A percentile compares a stretch with the other conserved stretches of the same genome.
phyloP scores from a whole-genome alignment of 2,888 invertebrate genomes.

The Pteria penguin region DNA sequence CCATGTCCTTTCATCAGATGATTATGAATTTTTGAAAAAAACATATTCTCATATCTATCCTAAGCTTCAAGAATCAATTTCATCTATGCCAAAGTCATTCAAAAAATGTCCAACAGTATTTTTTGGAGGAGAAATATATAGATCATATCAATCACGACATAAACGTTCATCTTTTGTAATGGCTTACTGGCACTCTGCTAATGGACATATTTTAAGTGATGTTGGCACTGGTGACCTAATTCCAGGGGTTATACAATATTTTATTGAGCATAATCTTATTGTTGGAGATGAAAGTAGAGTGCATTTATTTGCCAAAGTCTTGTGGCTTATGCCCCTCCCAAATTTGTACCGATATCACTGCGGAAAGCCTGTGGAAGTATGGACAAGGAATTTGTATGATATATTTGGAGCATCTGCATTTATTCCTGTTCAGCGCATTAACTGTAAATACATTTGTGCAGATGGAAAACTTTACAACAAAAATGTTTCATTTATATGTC shows the following conservation, averaged over 20 bases:
- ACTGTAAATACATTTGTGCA: slow-evolving; percentile 29
- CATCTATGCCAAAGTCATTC: slow-evolving; percentile 12
- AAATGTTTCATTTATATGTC: slow-evolving; percentile 4
- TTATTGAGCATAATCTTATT: slow-evolving; percentile 15
- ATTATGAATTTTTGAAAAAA: slow-evolving; percentile 1
- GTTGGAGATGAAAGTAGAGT: slow-evolving; percentile 4
- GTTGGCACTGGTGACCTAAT: neutral
- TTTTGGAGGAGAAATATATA: slow-evolving; percentile 21
- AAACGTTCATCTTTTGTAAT: slow-evolving; percentile 4
- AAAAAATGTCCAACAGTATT: slow-evolving; percentile 7
- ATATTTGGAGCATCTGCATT: slow-evolving; percentile 18
- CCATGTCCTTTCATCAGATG: slow-evolving; percentile 2
- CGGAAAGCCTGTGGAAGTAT: slow-evolving; percentile 36
- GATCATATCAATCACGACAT: slow-evolving; percentile 12
- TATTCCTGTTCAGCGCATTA: slow-evolving; percentile 32
- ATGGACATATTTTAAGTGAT: slow-evolving; percentile 4
- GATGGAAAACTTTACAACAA: neutral
- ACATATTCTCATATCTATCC: slow-evolving; percentile 25
- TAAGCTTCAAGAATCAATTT: neutral
- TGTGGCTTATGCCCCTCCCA: slow-evolving; percentile 8
- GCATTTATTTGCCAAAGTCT: slow-evolving; percentile 31
- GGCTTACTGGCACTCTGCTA: slow-evolving; percentile 11
- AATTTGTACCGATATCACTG: slow-evolving; percentile 2
- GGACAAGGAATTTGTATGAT: slow-evolving; percentile 20
- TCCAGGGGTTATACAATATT: slow-evolving; percentile 18